Evolutionary conservation across 2,888 invertebrate genomes (phyloP).

Genomic region (Diaprepes abbreviatus): DNA sequence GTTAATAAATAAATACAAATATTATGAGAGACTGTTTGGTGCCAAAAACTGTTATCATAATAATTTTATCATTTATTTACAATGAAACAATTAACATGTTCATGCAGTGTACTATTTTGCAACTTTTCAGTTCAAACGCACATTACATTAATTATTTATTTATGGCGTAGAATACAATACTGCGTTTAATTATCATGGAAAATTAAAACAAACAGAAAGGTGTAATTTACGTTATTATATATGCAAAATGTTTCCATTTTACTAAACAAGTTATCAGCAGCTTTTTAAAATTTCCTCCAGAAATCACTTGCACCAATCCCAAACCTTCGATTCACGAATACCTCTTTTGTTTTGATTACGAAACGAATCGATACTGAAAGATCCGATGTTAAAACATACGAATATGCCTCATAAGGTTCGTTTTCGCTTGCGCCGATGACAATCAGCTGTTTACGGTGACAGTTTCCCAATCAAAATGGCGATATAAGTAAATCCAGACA

Average conservation of each 20-base stretch:
- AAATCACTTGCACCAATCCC: slow-evolving; percentile 10
- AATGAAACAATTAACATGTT: too few species aligned
- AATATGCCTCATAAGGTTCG: slow-evolving; percentile 47
- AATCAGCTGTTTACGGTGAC: slow-evolving; percentile 66
- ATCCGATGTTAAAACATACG: slow-evolving; percentile 49
- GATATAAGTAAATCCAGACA: slow-evolving; percentile 61
- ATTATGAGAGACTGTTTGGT: slow-evolving; percentile 3
- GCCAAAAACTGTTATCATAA: not conserved
- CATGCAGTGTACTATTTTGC: not conserved
- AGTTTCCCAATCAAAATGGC: slow-evolving; percentile 64
- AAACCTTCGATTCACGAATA: slow-evolving; percentile 21
- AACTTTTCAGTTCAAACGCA: not conserved
- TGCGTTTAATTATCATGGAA: not conserved
- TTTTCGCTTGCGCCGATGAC: slow-evolving; percentile 42
- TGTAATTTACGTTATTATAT: not conserved
- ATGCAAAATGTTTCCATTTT: slow-evolving; percentile 2
- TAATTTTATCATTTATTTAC: not conserved
- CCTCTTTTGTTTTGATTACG: slow-evolving; percentile 58
- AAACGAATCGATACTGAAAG: slow-evolving; percentile 44
- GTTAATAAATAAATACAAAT: too few species aligned
- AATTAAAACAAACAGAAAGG: not conserved
- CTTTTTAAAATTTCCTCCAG: slow-evolving; percentile 14
- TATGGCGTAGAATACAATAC: not conserved
- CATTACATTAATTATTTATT: not conserved
- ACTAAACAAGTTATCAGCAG: not conserved